Evolutionary conservation across 2,888 invertebrate genomes (phyloP).

Genomic region (Abrostola triplasia): DNA sequence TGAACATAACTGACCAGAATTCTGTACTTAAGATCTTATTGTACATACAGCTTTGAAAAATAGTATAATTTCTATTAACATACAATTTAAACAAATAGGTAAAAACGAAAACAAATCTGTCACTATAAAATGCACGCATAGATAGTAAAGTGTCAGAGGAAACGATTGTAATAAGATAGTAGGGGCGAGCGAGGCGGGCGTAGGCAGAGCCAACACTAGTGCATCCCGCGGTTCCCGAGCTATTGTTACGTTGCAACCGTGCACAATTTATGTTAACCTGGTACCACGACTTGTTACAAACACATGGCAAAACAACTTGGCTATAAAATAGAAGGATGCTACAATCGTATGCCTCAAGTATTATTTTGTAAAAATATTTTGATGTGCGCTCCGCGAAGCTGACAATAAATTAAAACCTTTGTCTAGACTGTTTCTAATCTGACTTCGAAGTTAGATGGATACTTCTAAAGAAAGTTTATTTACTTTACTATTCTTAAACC

Average conservation of each 20-base stretch:
- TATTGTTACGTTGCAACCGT: conserved; percentile 77
- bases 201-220: conserved; percentile 58
- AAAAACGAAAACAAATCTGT: conserved; percentile 63
- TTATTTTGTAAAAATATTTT: conserved; percentile 16
- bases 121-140: conserved; percentile 75
- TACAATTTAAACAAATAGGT: conserved; percentile 25
- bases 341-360: conserved; percentile 11
- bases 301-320: conserved; percentile 48
- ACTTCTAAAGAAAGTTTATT: background rate
- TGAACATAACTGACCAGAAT: background rate
- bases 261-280: conserved; percentile 75
- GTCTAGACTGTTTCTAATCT: conserved; percentile 1
- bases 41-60: too few relatives aligned
- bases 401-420: conserved; percentile 11
- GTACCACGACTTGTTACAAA: conserved; percentile 48
- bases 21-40: too few relatives aligned
- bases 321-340: conserved; percentile 46
- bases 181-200: conserved; percentile 61
- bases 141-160: conserved; percentile 82
- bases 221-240: conserved; percentile 69
- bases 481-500: background rate
- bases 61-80: conserved; percentile 7
- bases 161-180: conserved; percentile 83
- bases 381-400: conserved; percentile 12
- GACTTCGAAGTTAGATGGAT: background rate